Conservation (phyloP, 2,797 vertebrate genomes). For the Argentina silus region DNA sequence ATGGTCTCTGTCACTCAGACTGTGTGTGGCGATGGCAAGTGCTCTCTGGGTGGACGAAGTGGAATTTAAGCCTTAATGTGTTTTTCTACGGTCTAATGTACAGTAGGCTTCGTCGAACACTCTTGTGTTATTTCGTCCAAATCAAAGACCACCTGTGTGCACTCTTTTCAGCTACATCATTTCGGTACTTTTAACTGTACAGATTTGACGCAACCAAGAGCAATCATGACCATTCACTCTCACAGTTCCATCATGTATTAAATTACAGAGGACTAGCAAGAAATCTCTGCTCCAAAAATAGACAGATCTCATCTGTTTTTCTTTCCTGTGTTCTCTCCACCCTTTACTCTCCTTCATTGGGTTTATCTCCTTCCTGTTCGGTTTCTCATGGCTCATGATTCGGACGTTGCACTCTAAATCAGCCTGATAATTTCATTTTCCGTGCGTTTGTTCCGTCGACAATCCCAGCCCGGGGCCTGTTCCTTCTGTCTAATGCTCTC, state of each 20-base stretch:
- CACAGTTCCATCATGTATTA: background rate
- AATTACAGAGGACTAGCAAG: background rate
- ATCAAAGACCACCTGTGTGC: no score
- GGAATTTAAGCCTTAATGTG: no score
- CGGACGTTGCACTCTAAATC: constrained; percentile 28
- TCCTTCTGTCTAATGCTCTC: constrained; percentile 11
- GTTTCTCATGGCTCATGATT: constrained; percentile 16
- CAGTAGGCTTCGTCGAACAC: no score
- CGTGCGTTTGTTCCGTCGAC: constrained; percentile 27
- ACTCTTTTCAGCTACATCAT: no score
- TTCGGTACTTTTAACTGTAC: no score
- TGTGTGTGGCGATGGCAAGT: no score
- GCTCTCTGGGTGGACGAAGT: no score
- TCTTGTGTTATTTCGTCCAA: no score
- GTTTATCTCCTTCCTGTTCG: constrained; percentile 1
- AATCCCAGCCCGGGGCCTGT: constrained; percentile 19
- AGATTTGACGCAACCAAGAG: no score
- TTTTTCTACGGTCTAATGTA: no score
- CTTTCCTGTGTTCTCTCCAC: background rate
- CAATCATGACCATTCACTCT: background rate
- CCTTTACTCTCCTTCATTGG: constrained; percentile 3
- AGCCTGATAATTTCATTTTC: constrained; percentile 41
- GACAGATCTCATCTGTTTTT: constrained; percentile 5
- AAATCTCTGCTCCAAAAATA: background rate
- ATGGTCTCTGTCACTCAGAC: background rate